phyloP scores from a whole-genome alignment of 1,140 invertebrate genomes.

The Calephelis nemesis region DNA sequence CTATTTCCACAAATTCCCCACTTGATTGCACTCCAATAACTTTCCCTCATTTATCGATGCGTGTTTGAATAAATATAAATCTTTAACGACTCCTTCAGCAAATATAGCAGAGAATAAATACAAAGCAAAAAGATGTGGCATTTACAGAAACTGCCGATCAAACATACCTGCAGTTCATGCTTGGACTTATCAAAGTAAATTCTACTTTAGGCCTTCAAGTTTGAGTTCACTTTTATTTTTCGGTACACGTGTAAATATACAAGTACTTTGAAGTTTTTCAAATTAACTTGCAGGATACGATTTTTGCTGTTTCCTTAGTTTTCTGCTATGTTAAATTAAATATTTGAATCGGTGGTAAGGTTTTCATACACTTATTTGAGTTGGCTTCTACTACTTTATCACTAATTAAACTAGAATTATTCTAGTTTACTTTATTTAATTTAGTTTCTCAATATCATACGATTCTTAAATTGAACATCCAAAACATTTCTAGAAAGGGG shows the following conservation, averaged over 20 bases:
- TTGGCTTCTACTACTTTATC: too few species aligned
- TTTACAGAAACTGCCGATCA: neutral
- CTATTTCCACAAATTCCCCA: slow-evolving; percentile 10
- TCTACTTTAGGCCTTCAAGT: neutral
- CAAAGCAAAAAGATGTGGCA: slow-evolving; percentile 5
- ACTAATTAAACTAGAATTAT: too few species aligned
- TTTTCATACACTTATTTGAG: too few species aligned
- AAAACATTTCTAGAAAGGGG: too few species aligned
- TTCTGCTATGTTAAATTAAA: too few species aligned
- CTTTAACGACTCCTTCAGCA: neutral
- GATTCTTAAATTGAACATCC: too few species aligned
- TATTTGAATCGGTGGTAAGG: too few species aligned
- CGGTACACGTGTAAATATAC: neutral
- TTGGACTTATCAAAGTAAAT: neutral
- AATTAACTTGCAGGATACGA: too few species aligned
- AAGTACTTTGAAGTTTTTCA: neutral
- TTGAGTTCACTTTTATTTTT: slow-evolving; percentile 3
- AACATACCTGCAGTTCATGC: slow-evolving; percentile 7
- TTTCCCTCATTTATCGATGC: slow-evolving; percentile 9
- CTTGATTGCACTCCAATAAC: slow-evolving; percentile 11
- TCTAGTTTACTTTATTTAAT: too few species aligned
- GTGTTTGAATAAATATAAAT: slow-evolving; percentile 16
- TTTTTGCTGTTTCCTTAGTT: too few species aligned
- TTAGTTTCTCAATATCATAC: too few species aligned
- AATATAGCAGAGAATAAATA: neutral